Conservation (phyloP, 2,888 invertebrate species). For the Podotricha telesiphe region DNA sequence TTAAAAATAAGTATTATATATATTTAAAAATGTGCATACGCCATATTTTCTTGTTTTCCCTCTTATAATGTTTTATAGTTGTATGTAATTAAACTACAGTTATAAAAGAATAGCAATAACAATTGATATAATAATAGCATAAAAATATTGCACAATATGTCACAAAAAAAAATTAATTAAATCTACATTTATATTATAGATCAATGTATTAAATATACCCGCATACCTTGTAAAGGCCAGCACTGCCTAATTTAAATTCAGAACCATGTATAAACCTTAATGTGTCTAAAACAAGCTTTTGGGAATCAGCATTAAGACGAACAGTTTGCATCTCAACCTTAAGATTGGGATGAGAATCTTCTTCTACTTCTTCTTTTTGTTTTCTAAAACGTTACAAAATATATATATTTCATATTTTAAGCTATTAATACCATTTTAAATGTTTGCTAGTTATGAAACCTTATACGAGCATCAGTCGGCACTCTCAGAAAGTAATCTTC, state of each 20-base stretch:
- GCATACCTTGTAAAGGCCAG: conserved; percentile 81
- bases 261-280: conserved; percentile 89
- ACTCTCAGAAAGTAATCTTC: conserved; percentile 86
- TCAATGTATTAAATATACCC: background rate
- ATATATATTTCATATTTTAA: background rate
- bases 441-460: conserved; percentile 59
- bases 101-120: conserved; percentile 8
- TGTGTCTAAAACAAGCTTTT: conserved; percentile 89
- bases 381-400: conserved; percentile 54
- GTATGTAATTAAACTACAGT: background rate
- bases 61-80: no score
- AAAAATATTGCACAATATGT: conserved; percentile 11
- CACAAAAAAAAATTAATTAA: background rate
- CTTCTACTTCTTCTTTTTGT: conserved; percentile 71
- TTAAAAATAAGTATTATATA: no score
- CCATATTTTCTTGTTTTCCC: no score
- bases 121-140: background rate
- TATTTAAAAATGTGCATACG: no score
- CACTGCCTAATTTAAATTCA: conserved; percentile 83
- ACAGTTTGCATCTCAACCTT: conserved; percentile 91
- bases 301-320: conserved; percentile 86
- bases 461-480: conserved; percentile 85
- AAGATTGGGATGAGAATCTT: conserved; percentile 79
- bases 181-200: background rate
- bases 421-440: background rate